These are phyloP conservation scores for Itoplectis maculator DNA, from an alignment of 2,888 invertebrate genomes.

Conservation along the genomic window DNA sequence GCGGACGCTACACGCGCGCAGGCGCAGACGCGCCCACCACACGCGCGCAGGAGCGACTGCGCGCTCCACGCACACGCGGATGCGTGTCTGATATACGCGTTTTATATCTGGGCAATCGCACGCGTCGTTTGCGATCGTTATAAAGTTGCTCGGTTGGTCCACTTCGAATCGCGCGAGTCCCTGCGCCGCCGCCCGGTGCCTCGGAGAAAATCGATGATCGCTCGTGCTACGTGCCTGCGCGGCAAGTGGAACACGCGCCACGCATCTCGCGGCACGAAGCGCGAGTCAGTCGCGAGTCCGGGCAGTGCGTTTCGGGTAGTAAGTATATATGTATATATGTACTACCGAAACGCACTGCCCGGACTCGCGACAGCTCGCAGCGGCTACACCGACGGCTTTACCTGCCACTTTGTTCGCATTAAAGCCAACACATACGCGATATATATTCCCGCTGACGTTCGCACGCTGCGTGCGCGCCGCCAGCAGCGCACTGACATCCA, in stretches of 20 bases:
- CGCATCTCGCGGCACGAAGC: neutral
- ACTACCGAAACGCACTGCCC: constrained; percentile 34
- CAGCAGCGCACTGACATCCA: constrained; percentile 5
- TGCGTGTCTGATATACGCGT: constrained; percentile 1
- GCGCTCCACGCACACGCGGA: neutral
- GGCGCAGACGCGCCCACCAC: neutral
- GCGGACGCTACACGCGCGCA: neutral
- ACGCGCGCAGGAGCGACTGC: neutral
- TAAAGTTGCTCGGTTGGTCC: constrained; percentile 61
- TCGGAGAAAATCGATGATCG: constrained; percentile 66
- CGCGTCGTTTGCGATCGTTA: constrained; percentile 64
- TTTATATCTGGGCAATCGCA: constrained; percentile 46
- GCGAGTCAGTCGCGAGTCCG: too few relatives aligned
- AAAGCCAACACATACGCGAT: constrained; percentile 36
- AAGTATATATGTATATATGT: constrained; percentile 18
- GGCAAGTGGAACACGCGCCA: constrained; percentile 59
- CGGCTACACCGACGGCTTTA: constrained; percentile 24
- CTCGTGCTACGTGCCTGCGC: constrained; percentile 65
- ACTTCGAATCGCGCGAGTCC: constrained; percentile 56
- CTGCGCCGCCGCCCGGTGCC: neutral
- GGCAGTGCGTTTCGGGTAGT: too few relatives aligned
- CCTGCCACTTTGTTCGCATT: constrained; percentile 54
- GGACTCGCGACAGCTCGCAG: neutral
- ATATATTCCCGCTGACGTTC: neutral
- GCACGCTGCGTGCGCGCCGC: neutral